These are phyloP conservation scores for Halcyon senegalensis DNA, from an alignment of 2,113 vertebrate genomes.

Conservation along the genomic window DNA sequence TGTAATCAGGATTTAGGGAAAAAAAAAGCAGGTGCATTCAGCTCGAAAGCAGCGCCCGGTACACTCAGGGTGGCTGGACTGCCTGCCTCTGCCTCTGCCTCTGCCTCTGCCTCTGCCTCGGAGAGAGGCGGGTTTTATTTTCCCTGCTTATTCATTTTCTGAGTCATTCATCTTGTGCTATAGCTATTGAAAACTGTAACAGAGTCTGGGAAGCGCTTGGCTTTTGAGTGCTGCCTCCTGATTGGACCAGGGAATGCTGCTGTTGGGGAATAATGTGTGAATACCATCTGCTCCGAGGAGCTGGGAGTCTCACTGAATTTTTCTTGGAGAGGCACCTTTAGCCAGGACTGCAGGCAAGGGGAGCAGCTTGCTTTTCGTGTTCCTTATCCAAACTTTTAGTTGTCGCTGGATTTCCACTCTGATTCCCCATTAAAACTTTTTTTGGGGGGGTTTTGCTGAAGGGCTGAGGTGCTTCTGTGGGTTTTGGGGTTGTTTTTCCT, in stretches of 20 bases:
- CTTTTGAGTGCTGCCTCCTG: conserved; percentile 73
- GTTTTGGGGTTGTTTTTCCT: not conserved
- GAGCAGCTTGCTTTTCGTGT: not conserved
- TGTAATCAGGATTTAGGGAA: not conserved
- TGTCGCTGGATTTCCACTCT: not conserved
- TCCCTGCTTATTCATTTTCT: conserved; percentile 73
- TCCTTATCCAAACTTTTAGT: not conserved
- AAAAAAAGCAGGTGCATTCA: conserved; percentile 39
- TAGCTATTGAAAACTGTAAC: conserved; percentile 70
- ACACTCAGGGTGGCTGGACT: not conserved
- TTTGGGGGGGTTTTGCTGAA: not conserved
- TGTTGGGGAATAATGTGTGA: conserved; percentile 75
- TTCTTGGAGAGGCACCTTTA: conserved; percentile 62
- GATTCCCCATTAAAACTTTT: not conserved
- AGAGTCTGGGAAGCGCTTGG: conserved; percentile 64
- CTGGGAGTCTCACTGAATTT: conserved; percentile 43
- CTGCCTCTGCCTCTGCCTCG: not conserved
- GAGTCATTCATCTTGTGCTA: conserved; percentile 75
- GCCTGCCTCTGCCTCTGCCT: not conserved
- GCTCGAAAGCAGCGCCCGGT: not conserved
- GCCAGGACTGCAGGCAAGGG: conserved; percentile 16
- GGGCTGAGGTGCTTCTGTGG: not conserved
- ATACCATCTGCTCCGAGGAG: conserved; percentile 74
- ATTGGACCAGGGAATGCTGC: conserved; percentile 85
- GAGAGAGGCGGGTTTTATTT: conserved; percentile 52